Evolutionary conservation across 2,888 invertebrate genomes (phyloP).

Genomic region (Morpho achilles): DNA sequence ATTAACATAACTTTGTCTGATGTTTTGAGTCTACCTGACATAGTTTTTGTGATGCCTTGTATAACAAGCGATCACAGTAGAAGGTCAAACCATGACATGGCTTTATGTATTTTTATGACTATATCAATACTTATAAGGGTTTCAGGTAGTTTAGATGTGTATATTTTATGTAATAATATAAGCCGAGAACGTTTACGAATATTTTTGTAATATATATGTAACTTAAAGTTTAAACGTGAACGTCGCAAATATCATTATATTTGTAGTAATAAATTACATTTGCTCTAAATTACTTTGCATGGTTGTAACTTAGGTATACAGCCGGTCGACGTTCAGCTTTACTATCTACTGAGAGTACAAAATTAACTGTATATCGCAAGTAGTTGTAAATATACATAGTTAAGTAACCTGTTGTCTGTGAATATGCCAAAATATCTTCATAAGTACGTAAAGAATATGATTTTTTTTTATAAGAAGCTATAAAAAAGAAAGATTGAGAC

Average conservation of each 20-base stretch:
- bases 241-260: neutral
- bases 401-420: neutral
- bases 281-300: neutral
- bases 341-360: constrained; percentile 6
- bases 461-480: too few relatives aligned
- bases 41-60: constrained; percentile 18
- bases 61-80: constrained; percentile 16
- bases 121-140: constrained; percentile 3
- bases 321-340: neutral
- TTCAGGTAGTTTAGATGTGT: neutral
- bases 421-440: constrained; percentile 2
- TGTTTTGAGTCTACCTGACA: neutral
- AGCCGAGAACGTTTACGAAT: neutral
- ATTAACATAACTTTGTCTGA: neutral
- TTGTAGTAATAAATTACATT: neutral
- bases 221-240: neutral
- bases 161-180: neutral
- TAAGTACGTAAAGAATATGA: neutral
- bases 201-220: constrained; percentile 1
- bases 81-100: constrained; percentile 17
- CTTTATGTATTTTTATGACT: constrained; percentile 13
- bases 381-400: neutral
- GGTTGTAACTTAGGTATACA: neutral
- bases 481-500: too few relatives aligned
- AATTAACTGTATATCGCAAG: neutral